Evolutionary conservation across 2,113 vertebrate species (phyloP).

Genomic region (Tachuris rubrigastra): DNA sequence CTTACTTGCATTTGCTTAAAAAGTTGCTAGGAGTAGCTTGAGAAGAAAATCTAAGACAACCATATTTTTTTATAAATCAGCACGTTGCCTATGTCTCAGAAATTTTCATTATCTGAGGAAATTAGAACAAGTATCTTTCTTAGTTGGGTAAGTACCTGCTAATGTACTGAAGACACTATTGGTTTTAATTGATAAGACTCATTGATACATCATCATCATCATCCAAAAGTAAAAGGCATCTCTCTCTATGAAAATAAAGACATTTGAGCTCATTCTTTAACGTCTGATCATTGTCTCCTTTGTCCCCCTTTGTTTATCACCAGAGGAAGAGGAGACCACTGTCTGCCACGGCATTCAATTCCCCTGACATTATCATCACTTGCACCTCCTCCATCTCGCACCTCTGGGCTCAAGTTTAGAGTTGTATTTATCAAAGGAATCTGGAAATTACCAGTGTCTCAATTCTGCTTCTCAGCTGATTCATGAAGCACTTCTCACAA

Average conservation of each 20-base stretch:
- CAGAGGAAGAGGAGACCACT: background rate
- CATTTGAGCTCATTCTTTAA: background rate
- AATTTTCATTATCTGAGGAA: background rate
- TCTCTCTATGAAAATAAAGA: background rate
- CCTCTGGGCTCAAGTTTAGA: background rate
- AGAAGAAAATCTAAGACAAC: background rate
- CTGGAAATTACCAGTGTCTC: slow-evolving; percentile 13
- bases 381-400: background rate
- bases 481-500: slow-evolving; percentile 26
- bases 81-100: fast-evolving
- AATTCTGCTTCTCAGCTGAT: slow-evolving; percentile 31
- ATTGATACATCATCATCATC: background rate
- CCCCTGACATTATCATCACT: background rate
- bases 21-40: background rate
- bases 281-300: background rate
- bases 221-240: background rate
- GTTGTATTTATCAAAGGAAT: slow-evolving; percentile 19
- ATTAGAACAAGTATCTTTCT: background rate
- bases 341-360: background rate
- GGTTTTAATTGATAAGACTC: background rate
- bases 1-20: background rate
- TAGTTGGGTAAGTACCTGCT: background rate
- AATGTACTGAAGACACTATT: background rate
- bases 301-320: background rate
- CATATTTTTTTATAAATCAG: background rate